Evolutionary conservation across 2,888 invertebrate genomes (phyloP), one percentile per base, ranked within the genome.

Genomic region (Xestia c-nigrum): DNA sequence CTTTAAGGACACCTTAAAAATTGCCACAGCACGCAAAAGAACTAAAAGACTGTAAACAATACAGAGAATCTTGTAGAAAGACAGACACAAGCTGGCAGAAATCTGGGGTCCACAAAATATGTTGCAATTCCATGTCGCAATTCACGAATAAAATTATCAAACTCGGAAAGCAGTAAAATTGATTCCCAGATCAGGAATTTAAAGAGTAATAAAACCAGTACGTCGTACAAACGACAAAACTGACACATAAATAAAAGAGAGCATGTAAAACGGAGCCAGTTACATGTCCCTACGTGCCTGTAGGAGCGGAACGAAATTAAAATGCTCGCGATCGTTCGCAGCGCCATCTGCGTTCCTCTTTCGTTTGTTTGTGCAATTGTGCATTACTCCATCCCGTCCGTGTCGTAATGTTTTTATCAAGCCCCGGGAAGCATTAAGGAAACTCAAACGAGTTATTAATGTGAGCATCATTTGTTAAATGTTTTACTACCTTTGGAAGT

Each of bases 361-460:
- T 87, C 81, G 85, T 90, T 89, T 88, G 88, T 90, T 91, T 90
- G 88, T 88, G 80, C 84, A 84, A 84, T 86, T 86, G 84, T 86
- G 81, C 80, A 87, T 89, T 85, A 81, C 74, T 64, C 78, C 80
- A 70, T 83, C 78, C 78, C 77, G 74, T 72, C 61, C 67, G 74
- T 83, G 74, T 83, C 80, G 79, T 88, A 85, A 89, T 85, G 88
- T 87, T 90, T 89, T 90, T 89, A 89, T 87, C 87, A 81, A 76
- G 79, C 81, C 72, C 78, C 72, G 71, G 72, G 72, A 78, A 76
- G 77, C 87, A 86, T 85, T 88, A 81, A 81, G 85, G 84, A 80
- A 82, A 79, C 76, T 73, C 70, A 80, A 84, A 85, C 78, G 87
- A 87, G 79, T 75, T 87, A 80, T 83, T 82, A 81, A 88, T 88